A percentile compares a stretch with the other conserved stretches of the same genome.
Evolutionary conservation across 2,113 vertebrate species (phyloP).

Genomic region (Gobio gobio): DNA sequence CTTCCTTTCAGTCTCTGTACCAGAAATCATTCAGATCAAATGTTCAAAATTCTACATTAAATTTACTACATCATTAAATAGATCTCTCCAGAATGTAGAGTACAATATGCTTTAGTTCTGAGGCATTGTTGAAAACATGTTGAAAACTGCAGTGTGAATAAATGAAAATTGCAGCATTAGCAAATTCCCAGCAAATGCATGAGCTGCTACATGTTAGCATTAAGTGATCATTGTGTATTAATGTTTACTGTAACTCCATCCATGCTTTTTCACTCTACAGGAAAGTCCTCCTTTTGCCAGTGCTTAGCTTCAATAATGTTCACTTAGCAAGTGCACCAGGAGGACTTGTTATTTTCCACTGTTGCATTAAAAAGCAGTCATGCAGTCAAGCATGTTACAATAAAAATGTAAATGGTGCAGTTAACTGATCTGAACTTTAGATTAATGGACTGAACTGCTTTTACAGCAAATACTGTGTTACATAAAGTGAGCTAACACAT

Average conservation of each 20-base stretch:
- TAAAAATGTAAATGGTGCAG: neutral
- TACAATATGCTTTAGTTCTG: neutral
- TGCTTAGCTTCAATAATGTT: neutral
- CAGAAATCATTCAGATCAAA: neutral
- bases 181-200: neutral
- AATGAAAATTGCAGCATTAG: neutral
- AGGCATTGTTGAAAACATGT: neutral
- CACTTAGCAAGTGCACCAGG: neutral
- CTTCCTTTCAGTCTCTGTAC: neutral
- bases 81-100: neutral
- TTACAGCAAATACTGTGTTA: neutral
- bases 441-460: neutral
- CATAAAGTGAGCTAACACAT: neutral
- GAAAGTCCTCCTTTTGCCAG: neutral
- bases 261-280: neutral
- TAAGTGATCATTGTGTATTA: neutral
- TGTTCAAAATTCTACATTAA: neutral
- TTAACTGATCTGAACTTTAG: neutral
- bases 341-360: conserved; percentile 3
- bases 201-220: neutral
- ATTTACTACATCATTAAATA: neutral
- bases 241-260: neutral
- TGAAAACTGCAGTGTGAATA: conserved; percentile 1
- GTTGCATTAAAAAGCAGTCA: conserved; percentile 5
- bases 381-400: conserved; percentile 13